Evolutionary conservation across 2,797 vertebrate genomes (phyloP).

Genomic region (Melanotaenia trifasciata): DNA sequence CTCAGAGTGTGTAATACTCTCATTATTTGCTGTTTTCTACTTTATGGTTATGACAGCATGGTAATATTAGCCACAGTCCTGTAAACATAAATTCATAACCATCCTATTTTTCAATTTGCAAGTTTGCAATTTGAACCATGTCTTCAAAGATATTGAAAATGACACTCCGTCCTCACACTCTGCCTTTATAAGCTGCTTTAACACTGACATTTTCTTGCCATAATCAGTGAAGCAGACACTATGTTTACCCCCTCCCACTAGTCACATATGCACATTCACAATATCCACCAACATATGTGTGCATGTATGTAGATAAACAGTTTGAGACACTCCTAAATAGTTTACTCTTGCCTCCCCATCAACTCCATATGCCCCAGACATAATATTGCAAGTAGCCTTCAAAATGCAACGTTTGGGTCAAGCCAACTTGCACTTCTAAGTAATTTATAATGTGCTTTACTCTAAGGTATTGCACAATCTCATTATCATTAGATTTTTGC

Average conservation of each 20-base stretch:
- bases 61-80: not conserved
- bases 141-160: not conserved
- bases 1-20: not conserved
- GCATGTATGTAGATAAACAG: conserved; percentile 54
- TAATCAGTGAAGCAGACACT: conserved; percentile 59
- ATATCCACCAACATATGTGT: conserved; percentile 55
- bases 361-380: conserved; percentile 73
- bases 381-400: conserved; percentile 84
- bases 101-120: not conserved
- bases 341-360: conserved; percentile 35
- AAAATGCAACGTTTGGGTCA: conserved; percentile 91
- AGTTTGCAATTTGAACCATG: not conserved
- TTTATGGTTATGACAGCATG: not conserved
- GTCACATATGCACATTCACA: conserved; percentile 37
- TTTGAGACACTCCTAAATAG: conserved; percentile 58
- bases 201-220: conserved; percentile 33
- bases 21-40: not conserved
- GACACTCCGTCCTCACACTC: not conserved
- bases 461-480: conserved; percentile 98
- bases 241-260: conserved; percentile 37
- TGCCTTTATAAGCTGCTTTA: conserved; percentile 28
- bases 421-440: conserved; percentile 92
- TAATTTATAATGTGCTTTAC: conserved; percentile 98
- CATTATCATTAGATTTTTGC: conserved; percentile 99
- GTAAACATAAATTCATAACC: not conserved